Conservation (phyloP, 2,113 vertebrate species). For the Monopterus albus region DNA sequence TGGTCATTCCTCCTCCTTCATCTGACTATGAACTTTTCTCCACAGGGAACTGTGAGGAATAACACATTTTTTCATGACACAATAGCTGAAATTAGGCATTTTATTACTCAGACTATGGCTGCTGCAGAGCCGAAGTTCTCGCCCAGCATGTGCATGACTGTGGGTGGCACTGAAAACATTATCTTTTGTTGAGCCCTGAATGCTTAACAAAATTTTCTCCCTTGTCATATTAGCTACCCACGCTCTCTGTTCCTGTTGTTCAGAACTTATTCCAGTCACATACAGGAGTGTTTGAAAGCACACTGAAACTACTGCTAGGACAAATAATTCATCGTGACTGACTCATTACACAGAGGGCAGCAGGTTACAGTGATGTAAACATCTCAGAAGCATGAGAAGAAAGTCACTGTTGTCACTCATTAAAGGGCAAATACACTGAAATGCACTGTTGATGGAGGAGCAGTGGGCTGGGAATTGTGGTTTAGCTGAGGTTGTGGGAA, state of each 20-base stretch:
- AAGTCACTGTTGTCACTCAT: neutral
- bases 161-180: constrained; percentile 38
- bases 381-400: neutral
- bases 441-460: neutral
- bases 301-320: neutral
- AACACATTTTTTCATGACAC: neutral
- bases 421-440: neutral
- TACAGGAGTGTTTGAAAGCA: neutral
- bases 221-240: constrained; percentile 24
- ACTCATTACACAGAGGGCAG: constrained; percentile 15
- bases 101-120: neutral
- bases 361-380: constrained; percentile 19
- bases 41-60: neutral
- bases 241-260: constrained; percentile 11
- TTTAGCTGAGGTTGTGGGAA: constrained; percentile 1
- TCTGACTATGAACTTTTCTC: neutral
- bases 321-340: neutral
- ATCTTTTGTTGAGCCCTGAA: constrained; percentile 33
- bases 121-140: constrained; percentile 8
- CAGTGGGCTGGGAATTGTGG: neutral
- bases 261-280: neutral
- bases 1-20: constrained; percentile 4
- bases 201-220: constrained; percentile 34
- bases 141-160: neutral
- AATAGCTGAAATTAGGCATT: constrained; percentile 22